These are phyloP conservation scores for Bos javanicus DNA, from an alignment of 2,113 vertebrate species.

Conservation along the genomic window DNA sequence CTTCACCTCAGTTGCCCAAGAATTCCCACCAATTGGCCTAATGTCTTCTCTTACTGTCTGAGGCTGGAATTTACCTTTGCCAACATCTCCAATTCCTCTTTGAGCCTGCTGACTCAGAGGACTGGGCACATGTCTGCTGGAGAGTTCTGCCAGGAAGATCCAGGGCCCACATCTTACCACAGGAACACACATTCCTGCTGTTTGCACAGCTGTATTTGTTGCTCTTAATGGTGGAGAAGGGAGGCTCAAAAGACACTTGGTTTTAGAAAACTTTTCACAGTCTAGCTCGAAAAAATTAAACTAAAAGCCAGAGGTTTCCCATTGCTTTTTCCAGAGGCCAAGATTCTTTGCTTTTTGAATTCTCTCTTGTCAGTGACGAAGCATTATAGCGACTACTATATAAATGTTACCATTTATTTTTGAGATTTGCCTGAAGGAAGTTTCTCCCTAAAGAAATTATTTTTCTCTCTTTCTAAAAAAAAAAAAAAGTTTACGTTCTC, in stretches of 20 bases:
- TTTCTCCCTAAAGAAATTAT: slow-evolving; percentile 47
- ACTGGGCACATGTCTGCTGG: background rate
- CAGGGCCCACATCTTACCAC: background rate
- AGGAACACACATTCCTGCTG: slow-evolving; percentile 25
- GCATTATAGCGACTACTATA: background rate
- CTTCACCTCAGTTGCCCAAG: background rate
- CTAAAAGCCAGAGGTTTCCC: slow-evolving; percentile 41
- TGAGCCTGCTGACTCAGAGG: background rate
- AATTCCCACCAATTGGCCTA: background rate
- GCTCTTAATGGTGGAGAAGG: slow-evolving; percentile 28
- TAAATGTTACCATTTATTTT: slow-evolving; percentile 54
- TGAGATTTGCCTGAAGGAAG: slow-evolving; percentile 38
- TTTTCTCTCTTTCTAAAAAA: slow-evolving; percentile 33
- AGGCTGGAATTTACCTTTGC: background rate
- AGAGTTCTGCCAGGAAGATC: background rate
- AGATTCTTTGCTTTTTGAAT: slow-evolving; percentile 39
- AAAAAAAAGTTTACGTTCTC: background rate
- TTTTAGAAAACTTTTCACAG: slow-evolving; percentile 59
- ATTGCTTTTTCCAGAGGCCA: slow-evolving; percentile 21
- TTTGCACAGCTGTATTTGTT: slow-evolving; percentile 71
- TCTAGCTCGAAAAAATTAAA: slow-evolving; percentile 53
- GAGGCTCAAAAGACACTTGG: slow-evolving; percentile 39
- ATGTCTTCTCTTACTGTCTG: background rate
- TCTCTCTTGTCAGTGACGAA: background rate
- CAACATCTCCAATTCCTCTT: background rate